A percentile compares a stretch with the other conserved stretches of the same genome.
phyloP scores from a whole-genome alignment of 2,113 vertebrate species.

The Oreamnos americanus region DNA sequence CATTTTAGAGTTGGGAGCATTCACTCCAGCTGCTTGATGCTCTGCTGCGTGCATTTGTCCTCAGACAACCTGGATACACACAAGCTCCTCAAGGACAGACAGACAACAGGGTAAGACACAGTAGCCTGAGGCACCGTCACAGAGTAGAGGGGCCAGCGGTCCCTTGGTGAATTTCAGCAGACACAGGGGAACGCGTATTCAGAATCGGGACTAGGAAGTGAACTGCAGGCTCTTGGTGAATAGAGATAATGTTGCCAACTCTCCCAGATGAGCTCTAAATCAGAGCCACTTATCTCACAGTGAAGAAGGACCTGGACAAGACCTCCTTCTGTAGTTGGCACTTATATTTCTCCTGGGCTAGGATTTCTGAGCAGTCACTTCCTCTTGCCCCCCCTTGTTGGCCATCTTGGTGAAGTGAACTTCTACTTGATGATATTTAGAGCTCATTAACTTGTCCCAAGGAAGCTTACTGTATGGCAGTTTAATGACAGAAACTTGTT shows the following conservation, averaged over 20 bases:
- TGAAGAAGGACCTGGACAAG: background rate
- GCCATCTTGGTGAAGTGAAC: constrained; percentile 59
- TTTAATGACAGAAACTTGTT: constrained; percentile 69
- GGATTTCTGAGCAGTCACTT: constrained; percentile 22
- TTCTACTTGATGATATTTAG: constrained; percentile 68
- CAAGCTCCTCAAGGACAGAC: background rate
- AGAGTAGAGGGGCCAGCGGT: background rate
- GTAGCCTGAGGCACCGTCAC: background rate
- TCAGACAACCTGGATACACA: accelerated
- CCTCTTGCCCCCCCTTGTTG: background rate
- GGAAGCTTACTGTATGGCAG: constrained; percentile 64
- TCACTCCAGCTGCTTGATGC: background rate
- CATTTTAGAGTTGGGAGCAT: background rate
- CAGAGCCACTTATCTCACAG: background rate
- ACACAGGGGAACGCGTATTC: background rate
- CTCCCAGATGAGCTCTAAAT: constrained; percentile 39
- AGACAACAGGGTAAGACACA: background rate
- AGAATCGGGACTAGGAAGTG: background rate
- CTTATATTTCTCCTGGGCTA: constrained; percentile 47
- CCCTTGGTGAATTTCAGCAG: background rate
- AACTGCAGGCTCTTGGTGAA: background rate
- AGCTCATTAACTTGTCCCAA: constrained; percentile 70
- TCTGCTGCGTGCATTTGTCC: background rate
- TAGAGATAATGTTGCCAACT: background rate
- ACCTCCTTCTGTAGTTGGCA: background rate